Evolutionary conservation across 2,888 invertebrate species (phyloP).

Genomic region (Perizoma affinitatum): DNA sequence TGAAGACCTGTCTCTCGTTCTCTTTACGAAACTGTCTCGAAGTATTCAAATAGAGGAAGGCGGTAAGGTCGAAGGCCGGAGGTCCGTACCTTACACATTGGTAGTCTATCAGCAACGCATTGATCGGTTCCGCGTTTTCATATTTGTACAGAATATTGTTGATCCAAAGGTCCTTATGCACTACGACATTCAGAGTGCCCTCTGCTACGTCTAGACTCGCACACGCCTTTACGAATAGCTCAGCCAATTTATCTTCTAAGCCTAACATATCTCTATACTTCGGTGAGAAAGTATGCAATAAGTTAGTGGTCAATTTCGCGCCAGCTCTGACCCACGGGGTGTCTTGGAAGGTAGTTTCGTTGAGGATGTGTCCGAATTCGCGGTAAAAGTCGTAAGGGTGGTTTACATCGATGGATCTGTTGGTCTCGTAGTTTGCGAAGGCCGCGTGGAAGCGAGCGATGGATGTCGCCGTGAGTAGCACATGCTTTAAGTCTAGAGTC

Average conservation of each 20-base stretch:
- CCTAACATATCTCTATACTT: constrained; percentile 45
- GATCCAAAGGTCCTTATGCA: constrained; percentile 72
- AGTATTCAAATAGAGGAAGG: constrained; percentile 61
- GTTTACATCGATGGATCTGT: constrained; percentile 36
- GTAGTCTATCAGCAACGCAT: constrained; percentile 65
- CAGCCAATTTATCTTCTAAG: constrained; percentile 49
- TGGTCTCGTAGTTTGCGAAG: constrained; percentile 59
- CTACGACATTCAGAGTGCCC: constrained; percentile 60
- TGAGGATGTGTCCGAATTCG: constrained; percentile 48
- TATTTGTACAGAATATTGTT: constrained; percentile 73
- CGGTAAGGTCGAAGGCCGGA: constrained; percentile 67
- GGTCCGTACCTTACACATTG: constrained; percentile 68
- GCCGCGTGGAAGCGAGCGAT: constrained; percentile 70
- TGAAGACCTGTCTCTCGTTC: constrained; percentile 51
- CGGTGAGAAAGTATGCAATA: constrained; percentile 56
- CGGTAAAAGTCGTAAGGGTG: constrained; percentile 49
- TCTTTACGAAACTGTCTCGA: constrained; percentile 53
- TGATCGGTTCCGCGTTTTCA: constrained; percentile 49
- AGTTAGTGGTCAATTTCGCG: constrained; percentile 57
- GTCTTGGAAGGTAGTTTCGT: constrained; percentile 57
- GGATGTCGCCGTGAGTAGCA: constrained; percentile 46
- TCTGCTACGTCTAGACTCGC: constrained; percentile 49
- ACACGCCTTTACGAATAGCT: constrained; percentile 55
- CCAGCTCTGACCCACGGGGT: constrained; percentile 59
- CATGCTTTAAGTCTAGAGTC: constrained; percentile 57